These are phyloP conservation scores for Apis mellifera DNA, from an alignment of 1,140 invertebrate species.

Conservation along the genomic window DNA sequence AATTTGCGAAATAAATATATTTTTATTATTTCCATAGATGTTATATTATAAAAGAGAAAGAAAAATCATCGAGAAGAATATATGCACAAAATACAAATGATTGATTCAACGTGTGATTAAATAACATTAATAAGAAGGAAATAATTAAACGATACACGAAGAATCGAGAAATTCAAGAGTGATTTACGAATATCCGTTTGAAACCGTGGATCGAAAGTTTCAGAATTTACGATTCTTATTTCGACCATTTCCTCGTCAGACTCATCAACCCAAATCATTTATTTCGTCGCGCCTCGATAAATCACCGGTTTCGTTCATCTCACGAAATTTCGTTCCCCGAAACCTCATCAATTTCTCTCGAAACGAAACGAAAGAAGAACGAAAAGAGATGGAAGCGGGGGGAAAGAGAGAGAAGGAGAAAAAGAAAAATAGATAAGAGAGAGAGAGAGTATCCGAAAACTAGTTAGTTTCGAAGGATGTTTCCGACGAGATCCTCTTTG, in stretches of 20 bases:
- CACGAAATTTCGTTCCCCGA: constrained; percentile 10
- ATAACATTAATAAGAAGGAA: too few species aligned
- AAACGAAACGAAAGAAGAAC: neutral
- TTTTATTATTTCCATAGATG: too few species aligned
- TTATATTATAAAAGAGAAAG: too few species aligned
- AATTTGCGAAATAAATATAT: too few species aligned
- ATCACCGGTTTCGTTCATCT: constrained; percentile 16
- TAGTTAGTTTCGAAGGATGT: constrained; percentile 26
- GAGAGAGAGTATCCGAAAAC: constrained; percentile 11
- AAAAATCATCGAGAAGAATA: too few species aligned
- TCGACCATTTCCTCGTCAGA: neutral
- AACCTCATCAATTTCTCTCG: constrained; percentile 28
- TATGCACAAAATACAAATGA: too few species aligned
- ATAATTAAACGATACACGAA: too few species aligned
- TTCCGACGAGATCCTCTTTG: neutral
- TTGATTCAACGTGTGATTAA: too few species aligned
- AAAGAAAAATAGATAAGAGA: neutral
- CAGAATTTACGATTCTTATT: neutral
- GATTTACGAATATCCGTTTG: too few species aligned
- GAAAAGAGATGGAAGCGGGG: neutral
- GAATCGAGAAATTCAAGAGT: too few species aligned
- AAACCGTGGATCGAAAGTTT: neutral
- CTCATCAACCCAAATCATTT: constrained; percentile 26
- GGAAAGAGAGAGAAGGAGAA: neutral
- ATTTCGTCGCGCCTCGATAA: constrained; percentile 25